These are phyloP conservation scores for Sakesphorus luctuosus DNA, from an alignment of 2,113 vertebrate genomes.

Conservation along the genomic window DNA sequence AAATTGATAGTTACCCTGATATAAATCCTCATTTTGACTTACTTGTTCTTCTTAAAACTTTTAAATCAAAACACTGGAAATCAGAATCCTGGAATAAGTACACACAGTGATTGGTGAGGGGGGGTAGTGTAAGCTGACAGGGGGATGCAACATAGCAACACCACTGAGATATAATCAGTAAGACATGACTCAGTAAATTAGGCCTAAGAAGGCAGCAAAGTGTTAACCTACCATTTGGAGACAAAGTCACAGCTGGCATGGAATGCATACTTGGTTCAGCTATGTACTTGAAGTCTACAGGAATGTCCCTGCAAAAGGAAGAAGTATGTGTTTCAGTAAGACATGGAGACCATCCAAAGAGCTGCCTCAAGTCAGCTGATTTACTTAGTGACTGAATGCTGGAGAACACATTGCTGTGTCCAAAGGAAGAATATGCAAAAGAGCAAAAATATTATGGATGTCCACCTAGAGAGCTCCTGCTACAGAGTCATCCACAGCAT, in stretches of 20 bases:
- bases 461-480: background rate
- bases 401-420: background rate
- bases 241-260: slow-evolving; percentile 97
- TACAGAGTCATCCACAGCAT: background rate
- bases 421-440: background rate
- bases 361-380: background rate
- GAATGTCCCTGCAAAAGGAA: slow-evolving; percentile 92
- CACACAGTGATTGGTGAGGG: background rate
- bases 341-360: background rate
- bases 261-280: slow-evolving; percentile 99
- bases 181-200: background rate
- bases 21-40: background rate
- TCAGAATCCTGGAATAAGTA: background rate
- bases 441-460: background rate
- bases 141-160: background rate
- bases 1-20: background rate
- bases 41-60: background rate
- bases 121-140: background rate
- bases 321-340: slow-evolving; percentile 49
- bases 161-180: background rate
- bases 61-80: background rate
- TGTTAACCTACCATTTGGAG: slow-evolving; percentile 91
- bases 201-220: background rate
- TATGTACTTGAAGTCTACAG: slow-evolving; percentile 99
- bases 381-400: background rate